A percentile compares a stretch with the other conserved stretches of the same genome.
Evolutionary conservation across 2,888 invertebrate species (phyloP).

Genomic region (Automeris io): DNA sequence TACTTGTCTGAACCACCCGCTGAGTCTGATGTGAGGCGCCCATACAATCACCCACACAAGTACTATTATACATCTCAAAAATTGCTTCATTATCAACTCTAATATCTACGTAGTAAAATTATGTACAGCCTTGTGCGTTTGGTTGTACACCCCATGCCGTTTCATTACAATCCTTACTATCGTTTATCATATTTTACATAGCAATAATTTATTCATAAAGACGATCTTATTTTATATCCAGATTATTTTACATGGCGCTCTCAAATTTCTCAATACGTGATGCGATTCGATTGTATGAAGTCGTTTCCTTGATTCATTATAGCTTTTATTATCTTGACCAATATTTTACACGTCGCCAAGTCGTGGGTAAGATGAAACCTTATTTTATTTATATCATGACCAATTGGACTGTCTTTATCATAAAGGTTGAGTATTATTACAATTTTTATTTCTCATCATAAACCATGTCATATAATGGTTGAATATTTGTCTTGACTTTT

Average conservation of each 20-base stretch:
- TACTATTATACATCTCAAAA: slow-evolving; percentile 34
- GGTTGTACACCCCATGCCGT: slow-evolving; percentile 56
- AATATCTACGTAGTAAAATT: slow-evolving; percentile 25
- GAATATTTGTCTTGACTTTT: slow-evolving; percentile 29
- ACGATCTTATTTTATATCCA: slow-evolving; percentile 60
- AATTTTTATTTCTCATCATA: slow-evolving; percentile 28
- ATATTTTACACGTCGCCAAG: slow-evolving; percentile 72
- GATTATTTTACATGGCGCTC: slow-evolving; percentile 65
- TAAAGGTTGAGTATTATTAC: slow-evolving; percentile 20
- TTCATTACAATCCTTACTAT: slow-evolving; percentile 69
- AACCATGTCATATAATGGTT: slow-evolving; percentile 33
- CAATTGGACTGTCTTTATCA: slow-evolving; percentile 40
- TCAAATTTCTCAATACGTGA: slow-evolving; percentile 69
- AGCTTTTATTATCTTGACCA: slow-evolving; percentile 62
- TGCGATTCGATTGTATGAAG: slow-evolving; percentile 55
- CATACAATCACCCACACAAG: slow-evolving; percentile 47
- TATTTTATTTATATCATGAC: slow-evolving; percentile 50
- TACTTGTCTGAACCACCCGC: slow-evolving; percentile 67
- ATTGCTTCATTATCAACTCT: slow-evolving; percentile 32
- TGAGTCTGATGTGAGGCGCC: slow-evolving; percentile 68
- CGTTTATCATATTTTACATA: slow-evolving; percentile 75
- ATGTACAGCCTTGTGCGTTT: slow-evolving; percentile 30
- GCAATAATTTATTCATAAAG: slow-evolving; percentile 71
- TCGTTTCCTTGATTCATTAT: slow-evolving; percentile 52
- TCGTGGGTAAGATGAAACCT: slow-evolving; percentile 51